Evolutionary conservation across 2,797 vertebrate species (phyloP).

Genomic region (Coregonus ussuriensis): DNA sequence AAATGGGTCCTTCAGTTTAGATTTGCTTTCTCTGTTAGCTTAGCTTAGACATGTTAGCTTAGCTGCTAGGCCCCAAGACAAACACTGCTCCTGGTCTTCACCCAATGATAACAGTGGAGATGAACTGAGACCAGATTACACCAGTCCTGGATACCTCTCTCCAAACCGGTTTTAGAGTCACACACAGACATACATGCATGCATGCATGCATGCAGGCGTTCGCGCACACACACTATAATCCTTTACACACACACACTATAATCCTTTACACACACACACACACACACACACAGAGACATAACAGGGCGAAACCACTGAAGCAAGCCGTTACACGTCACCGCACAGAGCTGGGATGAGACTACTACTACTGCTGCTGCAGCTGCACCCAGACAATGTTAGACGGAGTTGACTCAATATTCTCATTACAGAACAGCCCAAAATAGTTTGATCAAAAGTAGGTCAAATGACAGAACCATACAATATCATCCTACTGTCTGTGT

Average conservation of each 20-base stretch:
- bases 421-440: constrained; percentile 20
- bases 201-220: constrained; percentile 12
- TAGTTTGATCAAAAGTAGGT: constrained; percentile 15
- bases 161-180: constrained; percentile 66
- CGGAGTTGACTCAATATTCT: constrained; percentile 22
- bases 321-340: constrained; percentile 61
- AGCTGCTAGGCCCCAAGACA: constrained; percentile 49
- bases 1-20: background rate
- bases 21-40: constrained; percentile 25
- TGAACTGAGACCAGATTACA: constrained; percentile 72
- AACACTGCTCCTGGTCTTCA: constrained; percentile 58
- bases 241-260: constrained; percentile 28
- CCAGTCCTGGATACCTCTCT: constrained; percentile 70
- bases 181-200: constrained; percentile 10
- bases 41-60: constrained; percentile 35
- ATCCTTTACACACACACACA: constrained; percentile 38
- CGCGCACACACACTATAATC: constrained; percentile 8
- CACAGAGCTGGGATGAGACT: constrained; percentile 6
- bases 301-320: constrained; percentile 38
- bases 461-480: constrained; percentile 6
- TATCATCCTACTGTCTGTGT: background rate
- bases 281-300: constrained; percentile 24
- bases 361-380: background rate
- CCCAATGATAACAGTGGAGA: constrained; percentile 64
- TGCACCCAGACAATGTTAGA: background rate